Base-by-base conservation (phyloP, 2,888 invertebrate species). In the Epicampocera succincta region DNA sequence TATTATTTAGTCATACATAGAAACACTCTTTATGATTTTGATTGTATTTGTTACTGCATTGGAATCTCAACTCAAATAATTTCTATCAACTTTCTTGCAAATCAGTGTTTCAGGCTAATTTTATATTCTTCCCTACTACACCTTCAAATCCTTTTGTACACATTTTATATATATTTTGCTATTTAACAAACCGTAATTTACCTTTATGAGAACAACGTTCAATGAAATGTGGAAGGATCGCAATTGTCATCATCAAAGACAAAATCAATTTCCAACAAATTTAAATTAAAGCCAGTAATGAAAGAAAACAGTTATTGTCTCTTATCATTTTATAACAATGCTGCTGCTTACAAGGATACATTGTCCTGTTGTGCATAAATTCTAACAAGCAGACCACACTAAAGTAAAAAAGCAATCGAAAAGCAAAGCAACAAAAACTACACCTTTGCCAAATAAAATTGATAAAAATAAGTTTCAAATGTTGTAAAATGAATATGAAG, bases 331-430 rank as follows among this genome's bases (percentile, higher is more conserved):
- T 60, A 66, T 66, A 66, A 60, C 48, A 65, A 63, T 71, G 60
- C 52, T 44, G 65, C 69, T 78, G 60, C 50, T 76, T 72, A 58
- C 63, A 80, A 46, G 72, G 65, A 72, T 81, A 68, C 54, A 76
- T 69, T 83, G 73, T 80, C 79, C 84, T 84, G 83, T 83, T 73
- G 83, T 80, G 84, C 85, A 85, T 85, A 83, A 85, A 85, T 85
- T 83, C 84, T 83, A 82, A 85, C 82, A 78, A 74, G 78, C 76
- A 78, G 65, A 81, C 73, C 69, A 74, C 60, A 72, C 54, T 68
- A 61, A 69, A n/a, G n/a, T 65, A 72, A 63, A 50, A 50, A 44
- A 19, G 58, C 29, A 12, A 68, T 52, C 40, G 56, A 46, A 21
- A 21, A 3, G 56, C 12, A n/a, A n/a, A n/a, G n/a, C 56, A 44